Base-by-base conservation (phyloP, 2,797 vertebrate genomes). In the Hoplostethus mediterraneus region DNA sequence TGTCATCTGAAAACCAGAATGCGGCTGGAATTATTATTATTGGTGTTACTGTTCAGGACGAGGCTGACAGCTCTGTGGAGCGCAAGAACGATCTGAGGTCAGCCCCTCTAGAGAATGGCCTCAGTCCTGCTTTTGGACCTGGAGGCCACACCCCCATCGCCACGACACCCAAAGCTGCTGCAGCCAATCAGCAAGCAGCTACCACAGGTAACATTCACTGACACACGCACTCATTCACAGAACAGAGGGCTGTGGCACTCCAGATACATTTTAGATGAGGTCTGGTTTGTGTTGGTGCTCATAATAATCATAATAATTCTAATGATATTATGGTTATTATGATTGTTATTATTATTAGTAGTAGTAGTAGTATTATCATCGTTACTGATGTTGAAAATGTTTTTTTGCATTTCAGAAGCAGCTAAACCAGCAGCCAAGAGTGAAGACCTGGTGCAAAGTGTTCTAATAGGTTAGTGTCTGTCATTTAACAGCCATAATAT, bases 391-490 rank as follows among this genome's bases (percentile, higher is more conserved):
- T 49, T 28, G 30, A 9, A 63, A 3, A 0, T 47, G 21, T 4
- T 6, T 63, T 28, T 73, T 17, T 80, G 44, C 14, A 11, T 90
- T 85, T 71, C 80, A 99, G 98, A 97, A 71, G 94, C 96, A 17
- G 90, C 95, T 75, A 99, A 98, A 92, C 94, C 95, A n/a, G 95
- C 96, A 58, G 94, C 95, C 31, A 99, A 97, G 94, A 97, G 94
- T 59, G 98, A 99, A 93, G 98, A 99, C 87, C 95, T 99, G 64
- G 97, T 99, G 73, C 94, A 97, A 67, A 97, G 96, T 58, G 94
- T 99, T 82, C 92, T 99, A 82, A 97, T 96, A 89, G 98, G 98
- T 99, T 92, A 94, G 92, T 79, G 5, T 14, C 28, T 31, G 28
- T 21, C 30, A 14, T 31, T 14, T 7, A 31, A 53, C 21, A 13